phyloP scores from a whole-genome alignment of 2,113 vertebrate species.

The Ondatra zibethicus region DNA sequence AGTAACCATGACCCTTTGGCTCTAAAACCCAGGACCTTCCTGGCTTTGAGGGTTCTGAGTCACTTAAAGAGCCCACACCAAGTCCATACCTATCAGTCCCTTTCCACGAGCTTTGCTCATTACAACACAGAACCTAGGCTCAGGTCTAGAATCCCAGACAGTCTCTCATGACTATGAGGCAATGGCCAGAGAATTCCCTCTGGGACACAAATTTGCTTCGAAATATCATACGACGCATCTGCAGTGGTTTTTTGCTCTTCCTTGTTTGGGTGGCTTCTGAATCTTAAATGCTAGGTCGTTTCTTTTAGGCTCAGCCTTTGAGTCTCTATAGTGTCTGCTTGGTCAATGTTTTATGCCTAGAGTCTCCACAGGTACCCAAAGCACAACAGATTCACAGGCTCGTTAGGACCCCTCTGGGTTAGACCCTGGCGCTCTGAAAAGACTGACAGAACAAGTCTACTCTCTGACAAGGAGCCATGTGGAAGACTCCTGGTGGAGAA shows the following conservation, averaged over 20 bases:
- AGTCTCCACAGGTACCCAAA: neutral
- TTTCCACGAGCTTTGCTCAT: neutral
- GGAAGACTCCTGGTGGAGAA: neutral
- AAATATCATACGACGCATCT: neutral
- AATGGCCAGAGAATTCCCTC: neutral
- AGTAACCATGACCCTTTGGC: neutral
- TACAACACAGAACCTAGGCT: neutral
- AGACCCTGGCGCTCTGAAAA: neutral
- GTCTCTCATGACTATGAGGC: neutral
- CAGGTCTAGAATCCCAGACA: neutral
- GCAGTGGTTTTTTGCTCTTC: neutral
- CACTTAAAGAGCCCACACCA: neutral
- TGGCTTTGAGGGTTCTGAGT: neutral
- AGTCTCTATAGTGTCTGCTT: fast-evolving
- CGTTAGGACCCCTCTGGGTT: neutral
- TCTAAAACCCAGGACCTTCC: neutral
- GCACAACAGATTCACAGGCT: neutral
- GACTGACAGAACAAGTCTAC: neutral
- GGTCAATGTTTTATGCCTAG: neutral
- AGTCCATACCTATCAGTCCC: fast-evolving
- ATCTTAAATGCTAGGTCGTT: slow-evolving; percentile 6
- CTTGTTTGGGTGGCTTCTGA: neutral
- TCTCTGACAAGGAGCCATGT: neutral
- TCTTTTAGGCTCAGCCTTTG: slow-evolving; percentile 12
- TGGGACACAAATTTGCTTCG: neutral